Conservation (phyloP, 2,888 invertebrate genomes). For the Lumbricus terrestris region DNA sequence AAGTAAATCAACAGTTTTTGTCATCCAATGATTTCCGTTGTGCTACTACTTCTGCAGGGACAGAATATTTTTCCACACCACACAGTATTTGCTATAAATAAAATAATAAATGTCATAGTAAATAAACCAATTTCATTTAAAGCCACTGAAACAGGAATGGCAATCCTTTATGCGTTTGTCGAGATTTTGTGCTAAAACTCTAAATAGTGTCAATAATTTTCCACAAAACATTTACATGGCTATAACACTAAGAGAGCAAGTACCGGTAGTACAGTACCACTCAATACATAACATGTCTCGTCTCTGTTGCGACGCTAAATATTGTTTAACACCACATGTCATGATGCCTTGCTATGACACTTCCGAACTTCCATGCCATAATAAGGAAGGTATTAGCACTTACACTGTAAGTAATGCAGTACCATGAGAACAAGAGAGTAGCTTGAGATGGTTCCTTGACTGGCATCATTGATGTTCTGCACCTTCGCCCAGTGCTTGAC, state of each 20-base stretch:
- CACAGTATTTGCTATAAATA: too few species aligned
- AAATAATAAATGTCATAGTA: too few species aligned
- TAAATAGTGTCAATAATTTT: not conserved
- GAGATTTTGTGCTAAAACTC: too few species aligned
- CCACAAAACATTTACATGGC: not conserved
- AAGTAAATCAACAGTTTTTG: too few species aligned
- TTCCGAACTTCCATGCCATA: not conserved
- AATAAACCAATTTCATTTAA: too few species aligned
- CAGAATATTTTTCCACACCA: too few species aligned
- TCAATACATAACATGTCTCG: not conserved
- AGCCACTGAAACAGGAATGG: too few species aligned
- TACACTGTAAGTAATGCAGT: slow-evolving; percentile 91
- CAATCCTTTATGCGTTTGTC: too few species aligned
- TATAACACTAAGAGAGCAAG: not conserved
- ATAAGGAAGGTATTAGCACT: slow-evolving; percentile 54
- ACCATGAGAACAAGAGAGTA: slow-evolving; percentile 97
- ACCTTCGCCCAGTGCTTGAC: slow-evolving; percentile 93
- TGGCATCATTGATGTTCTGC: slow-evolving; percentile 93
- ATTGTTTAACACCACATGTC: not conserved
- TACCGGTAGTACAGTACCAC: not conserved
- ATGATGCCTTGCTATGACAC: too few species aligned
- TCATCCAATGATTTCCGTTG: too few species aligned
- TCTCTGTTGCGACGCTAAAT: too few species aligned
- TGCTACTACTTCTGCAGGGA: too few species aligned
- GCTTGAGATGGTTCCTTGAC: slow-evolving; percentile 89